Percentiles rank a stretch among this genome's conserved stretches.
Conservation (phyloP, 2,888 invertebrate genomes). For the Dorcus parallelipipedus region DNA sequence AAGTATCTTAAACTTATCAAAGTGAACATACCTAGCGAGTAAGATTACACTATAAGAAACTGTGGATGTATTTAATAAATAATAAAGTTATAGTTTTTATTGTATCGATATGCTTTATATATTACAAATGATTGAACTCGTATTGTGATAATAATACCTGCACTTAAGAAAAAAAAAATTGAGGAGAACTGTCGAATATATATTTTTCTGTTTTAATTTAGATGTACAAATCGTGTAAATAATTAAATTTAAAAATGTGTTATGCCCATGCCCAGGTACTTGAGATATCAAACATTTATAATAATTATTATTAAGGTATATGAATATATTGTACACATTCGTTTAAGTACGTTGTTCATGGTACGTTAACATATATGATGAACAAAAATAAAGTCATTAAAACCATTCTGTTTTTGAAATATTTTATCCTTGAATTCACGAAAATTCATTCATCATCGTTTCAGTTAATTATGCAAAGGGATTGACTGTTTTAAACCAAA, state of each 20-base stretch:
- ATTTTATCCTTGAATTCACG: no score
- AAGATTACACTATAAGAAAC: background rate
- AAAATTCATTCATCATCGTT: no score
- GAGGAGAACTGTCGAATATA: constrained; percentile 1
- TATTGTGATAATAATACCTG: constrained; percentile 31
- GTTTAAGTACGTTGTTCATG: no score
- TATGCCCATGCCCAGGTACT: constrained; percentile 22
- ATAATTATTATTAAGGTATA: background rate
- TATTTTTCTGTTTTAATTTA: constrained; percentile 5
- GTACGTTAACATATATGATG: no score
- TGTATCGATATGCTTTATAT: constrained; percentile 16
- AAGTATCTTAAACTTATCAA: background rate
- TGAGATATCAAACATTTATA: background rate
- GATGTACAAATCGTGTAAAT: background rate
- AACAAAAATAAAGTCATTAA: no score
- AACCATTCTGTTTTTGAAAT: no score
- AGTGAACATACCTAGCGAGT: background rate
- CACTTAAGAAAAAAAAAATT: background rate
- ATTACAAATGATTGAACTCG: constrained; percentile 30
- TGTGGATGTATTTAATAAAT: constrained; percentile 1
- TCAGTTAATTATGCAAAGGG: no score
- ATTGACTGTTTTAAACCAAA: no score
- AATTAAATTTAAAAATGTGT: background rate
- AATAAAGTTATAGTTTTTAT: background rate
- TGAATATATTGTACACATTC: no score